A percentile compares a stretch with the other conserved stretches of the same genome.
These are phyloP conservation scores for Leucophenga maculata DNA, from an alignment of 2,888 invertebrate species.

Conservation along the genomic window DNA sequence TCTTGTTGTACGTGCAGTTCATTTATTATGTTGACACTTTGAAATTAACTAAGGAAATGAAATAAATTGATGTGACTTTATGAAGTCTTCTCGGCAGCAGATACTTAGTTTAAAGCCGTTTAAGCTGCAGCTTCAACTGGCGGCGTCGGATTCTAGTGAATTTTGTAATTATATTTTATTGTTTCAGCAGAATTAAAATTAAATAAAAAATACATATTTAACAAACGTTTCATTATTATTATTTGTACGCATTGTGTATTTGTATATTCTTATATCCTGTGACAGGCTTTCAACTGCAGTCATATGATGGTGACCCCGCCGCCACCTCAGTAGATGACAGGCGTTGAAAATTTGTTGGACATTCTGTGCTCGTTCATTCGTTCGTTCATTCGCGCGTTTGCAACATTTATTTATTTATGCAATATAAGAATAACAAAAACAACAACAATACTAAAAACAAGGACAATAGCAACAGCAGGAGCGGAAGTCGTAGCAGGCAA, in stretches of 20 bases:
- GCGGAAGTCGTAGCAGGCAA: slow-evolving; percentile 26
- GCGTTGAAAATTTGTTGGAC: slow-evolving; percentile 57
- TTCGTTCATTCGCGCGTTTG: slow-evolving; percentile 39
- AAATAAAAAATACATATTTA: background rate
- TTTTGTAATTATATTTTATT: slow-evolving; percentile 18
- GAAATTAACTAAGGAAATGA: slow-evolving; percentile 66
- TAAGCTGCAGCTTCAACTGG: background rate
- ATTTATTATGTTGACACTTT: slow-evolving; percentile 66
- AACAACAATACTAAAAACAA: background rate
- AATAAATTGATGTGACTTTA: slow-evolving; percentile 67
- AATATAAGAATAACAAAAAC: slow-evolving; percentile 1
- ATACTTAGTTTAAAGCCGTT: background rate
- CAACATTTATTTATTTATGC: slow-evolving; percentile 62
- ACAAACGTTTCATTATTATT: slow-evolving; percentile 4
- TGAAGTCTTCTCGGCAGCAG: slow-evolving; percentile 45
- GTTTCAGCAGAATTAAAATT: slow-evolving; percentile 13
- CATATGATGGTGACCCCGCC: background rate
- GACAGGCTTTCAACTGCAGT: slow-evolving; percentile 13
- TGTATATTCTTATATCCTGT: background rate
- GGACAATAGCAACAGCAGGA: background rate
- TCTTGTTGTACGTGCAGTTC: slow-evolving; percentile 59
- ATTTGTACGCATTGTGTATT: slow-evolving; percentile 20
- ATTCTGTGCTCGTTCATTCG: slow-evolving; percentile 35
- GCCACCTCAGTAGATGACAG: slow-evolving; percentile 38
- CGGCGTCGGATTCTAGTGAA: background rate